Conservation (phyloP, 2,888 invertebrate genomes). For the Acronicta aceris region DNA sequence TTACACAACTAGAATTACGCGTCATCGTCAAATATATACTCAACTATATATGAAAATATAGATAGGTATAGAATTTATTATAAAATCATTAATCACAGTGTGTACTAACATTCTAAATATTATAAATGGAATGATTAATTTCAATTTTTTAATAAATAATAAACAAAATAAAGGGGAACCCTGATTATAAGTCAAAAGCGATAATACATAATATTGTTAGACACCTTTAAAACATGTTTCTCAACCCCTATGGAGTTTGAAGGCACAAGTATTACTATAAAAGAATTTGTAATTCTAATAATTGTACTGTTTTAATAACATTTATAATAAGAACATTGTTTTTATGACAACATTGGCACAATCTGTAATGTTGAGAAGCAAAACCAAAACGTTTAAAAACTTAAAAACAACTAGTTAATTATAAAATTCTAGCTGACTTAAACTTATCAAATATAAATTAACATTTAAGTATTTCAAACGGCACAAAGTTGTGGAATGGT, state of each 20-base stretch:
- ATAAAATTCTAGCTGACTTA: constrained; percentile 60
- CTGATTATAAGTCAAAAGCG: constrained; percentile 61
- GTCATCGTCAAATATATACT: constrained; percentile 63
- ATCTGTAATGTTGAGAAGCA: constrained; percentile 44
- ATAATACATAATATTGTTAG: constrained; percentile 57
- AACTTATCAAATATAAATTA: constrained; percentile 53
- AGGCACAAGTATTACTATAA: constrained; percentile 70
- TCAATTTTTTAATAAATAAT: constrained; percentile 67
- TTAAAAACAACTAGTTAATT: constrained; percentile 44
- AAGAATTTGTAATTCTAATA: constrained; percentile 68
- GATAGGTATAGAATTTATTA: constrained; percentile 60
- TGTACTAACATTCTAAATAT: constrained; percentile 75
- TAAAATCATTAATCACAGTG: constrained; percentile 83
- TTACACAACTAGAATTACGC: constrained; percentile 78
- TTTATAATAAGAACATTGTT: constrained; percentile 46
- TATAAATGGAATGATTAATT: constrained; percentile 80
- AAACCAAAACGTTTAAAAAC: constrained; percentile 37
- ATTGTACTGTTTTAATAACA: constrained; percentile 68
- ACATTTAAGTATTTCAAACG: constrained; percentile 48
- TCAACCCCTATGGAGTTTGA: constrained; percentile 67
- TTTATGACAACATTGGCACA: constrained; percentile 67
- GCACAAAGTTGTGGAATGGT: constrained; percentile 70
- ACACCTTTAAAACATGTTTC: constrained; percentile 64
- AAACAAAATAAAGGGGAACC: constrained; percentile 57
- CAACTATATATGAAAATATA: constrained; percentile 77